Base-by-base conservation (phyloP, 37 sponge, comb jelly and placozoan genomes). In the Hexactinellida sp. region DNA sequence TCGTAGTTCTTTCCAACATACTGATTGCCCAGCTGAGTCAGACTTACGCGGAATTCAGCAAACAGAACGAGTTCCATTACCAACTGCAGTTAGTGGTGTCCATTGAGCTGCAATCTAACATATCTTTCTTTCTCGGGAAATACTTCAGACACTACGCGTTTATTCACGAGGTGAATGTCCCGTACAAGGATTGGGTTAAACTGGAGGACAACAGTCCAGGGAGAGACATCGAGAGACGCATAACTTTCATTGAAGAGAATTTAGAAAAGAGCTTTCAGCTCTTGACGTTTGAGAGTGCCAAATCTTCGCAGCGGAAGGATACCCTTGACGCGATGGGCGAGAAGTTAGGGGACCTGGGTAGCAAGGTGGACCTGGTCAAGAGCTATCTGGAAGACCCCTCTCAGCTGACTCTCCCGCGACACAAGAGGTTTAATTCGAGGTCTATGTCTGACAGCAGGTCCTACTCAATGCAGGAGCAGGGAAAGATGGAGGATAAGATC, bases 61-160 rank as follows among this genome's bases (percentile, higher is more conserved):
- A 63, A 63, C 76, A 63, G 34, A 63, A 63, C 34, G 76, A 63
- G 13, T 63, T 63, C 76, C 76, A 63, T n/a, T 63, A 63, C 76
- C 76, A 63, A 63, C 76, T 63, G 76, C 28, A 63, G 30, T n/a
- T 63, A n/a, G 76, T 63, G 28, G 32, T 63, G 5, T 63, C 76
- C 19, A 63, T 63, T n/a, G 76, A 63, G 76, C 13, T 63, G 34
- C 1, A 63, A 28, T 63, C 76, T 63, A 63, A 63, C 76, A 63
- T 63, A 25, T 10, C 76, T 25, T 63, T 63, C 76, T 63, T 63
- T n/a, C 3, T 63, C 19, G 76, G 76, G 5, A 63, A 63, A 63
- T 63, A 63, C 34, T 63, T 63, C 76, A 63, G 76, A n/a, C 76
- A 23, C 76, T 63, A 25, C 13, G 76, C 76, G 13, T n/a, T 63